A percentile compares a stretch with the other conserved stretches of the same genome.
Conservation (phyloP, 2,797 vertebrate species). For the Megaceryle alcyon region DNA sequence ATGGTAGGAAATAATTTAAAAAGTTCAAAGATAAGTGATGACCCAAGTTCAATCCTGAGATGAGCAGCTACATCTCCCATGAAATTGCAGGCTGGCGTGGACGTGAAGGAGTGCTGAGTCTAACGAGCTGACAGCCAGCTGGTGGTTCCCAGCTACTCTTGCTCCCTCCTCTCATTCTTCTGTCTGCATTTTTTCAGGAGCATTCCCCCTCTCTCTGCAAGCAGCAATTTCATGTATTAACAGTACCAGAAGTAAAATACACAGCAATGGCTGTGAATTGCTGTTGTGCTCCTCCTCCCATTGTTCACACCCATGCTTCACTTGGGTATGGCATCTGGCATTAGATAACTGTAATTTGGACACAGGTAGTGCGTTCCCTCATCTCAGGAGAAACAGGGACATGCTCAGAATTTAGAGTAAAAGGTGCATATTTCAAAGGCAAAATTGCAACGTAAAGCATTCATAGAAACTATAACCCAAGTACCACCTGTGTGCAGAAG, state of each 20-base stretch:
- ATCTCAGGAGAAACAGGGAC: conserved; percentile 16
- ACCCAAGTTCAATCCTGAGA: not conserved
- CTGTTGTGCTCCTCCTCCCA: not conserved
- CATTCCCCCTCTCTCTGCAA: not conserved
- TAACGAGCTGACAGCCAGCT: not conserved
- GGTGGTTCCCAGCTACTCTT: not conserved
- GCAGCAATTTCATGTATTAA: not conserved
- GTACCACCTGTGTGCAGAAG: not conserved
- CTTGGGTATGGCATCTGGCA: not conserved
- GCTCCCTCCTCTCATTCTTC: not conserved
- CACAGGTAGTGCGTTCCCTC: not conserved
- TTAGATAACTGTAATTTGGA: not conserved
- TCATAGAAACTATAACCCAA: not conserved
- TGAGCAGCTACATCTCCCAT: not conserved
- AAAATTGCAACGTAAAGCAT: conserved; percentile 21
- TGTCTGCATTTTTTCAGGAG: not conserved
- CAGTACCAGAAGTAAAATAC: not conserved
- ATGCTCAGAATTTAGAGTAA: conserved; percentile 19
- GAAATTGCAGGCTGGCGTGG: not conserved
- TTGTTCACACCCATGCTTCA: not conserved
- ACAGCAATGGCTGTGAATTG: not conserved
- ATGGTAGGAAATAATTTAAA: not conserved
- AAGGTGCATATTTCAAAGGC: not conserved
- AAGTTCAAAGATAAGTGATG: not conserved
- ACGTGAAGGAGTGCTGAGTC: not conserved